These are phyloP conservation scores for Limnephilus marmoratus DNA, from an alignment of 2,888 invertebrate genomes.

Conservation along the genomic window DNA sequence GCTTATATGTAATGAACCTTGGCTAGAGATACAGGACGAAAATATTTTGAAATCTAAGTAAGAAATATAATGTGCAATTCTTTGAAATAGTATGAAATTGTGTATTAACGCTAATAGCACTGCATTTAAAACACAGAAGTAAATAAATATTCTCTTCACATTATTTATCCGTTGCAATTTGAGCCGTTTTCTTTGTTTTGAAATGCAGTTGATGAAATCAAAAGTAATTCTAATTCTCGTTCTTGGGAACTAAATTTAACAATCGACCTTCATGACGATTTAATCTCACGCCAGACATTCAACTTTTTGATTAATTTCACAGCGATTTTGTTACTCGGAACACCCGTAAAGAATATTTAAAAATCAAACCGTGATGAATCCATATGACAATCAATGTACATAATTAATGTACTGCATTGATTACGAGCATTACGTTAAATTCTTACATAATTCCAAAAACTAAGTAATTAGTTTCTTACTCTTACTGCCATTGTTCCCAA, in stretches of 20 bases:
- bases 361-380: neutral
- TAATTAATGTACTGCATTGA: neutral
- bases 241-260: conserved; percentile 51
- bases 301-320: conserved; percentile 42
- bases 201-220: conserved; percentile 54
- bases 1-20: neutral
- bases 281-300: conserved; percentile 48
- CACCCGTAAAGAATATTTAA: neutral
- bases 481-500: neutral
- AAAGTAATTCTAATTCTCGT: conserved; percentile 46
- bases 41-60: neutral
- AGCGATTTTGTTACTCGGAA: conserved; percentile 28
- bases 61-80: neutral
- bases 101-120: neutral
- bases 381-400: neutral
- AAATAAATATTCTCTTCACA: neutral
- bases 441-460: neutral
- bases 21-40: neutral
- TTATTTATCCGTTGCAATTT: conserved; percentile 39
- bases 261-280: conserved; percentile 48
- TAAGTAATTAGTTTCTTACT: neutral
- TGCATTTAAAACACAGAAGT: neutral
- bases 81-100: neutral
- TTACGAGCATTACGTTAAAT: neutral
- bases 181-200: conserved; percentile 52